Conservation (phyloP, 2,797 vertebrate genomes). For the Amazonetta brasiliensis region DNA sequence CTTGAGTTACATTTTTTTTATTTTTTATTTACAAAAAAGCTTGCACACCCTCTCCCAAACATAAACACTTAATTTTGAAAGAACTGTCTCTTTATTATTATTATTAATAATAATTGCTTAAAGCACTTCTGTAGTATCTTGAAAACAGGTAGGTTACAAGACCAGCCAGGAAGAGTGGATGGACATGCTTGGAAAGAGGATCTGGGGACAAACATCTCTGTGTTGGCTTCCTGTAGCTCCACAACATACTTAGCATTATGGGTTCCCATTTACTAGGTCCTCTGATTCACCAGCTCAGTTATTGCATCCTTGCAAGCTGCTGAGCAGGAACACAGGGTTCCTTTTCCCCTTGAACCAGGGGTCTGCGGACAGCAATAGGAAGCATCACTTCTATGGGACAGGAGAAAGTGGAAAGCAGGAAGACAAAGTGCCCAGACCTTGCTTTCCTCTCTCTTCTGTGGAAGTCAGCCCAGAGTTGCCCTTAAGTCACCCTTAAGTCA, state of each 20-base stretch:
- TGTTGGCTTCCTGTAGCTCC: neutral
- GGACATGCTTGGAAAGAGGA: neutral
- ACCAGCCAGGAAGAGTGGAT: neutral
- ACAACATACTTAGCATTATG: fast-evolving
- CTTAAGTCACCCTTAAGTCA: neutral
- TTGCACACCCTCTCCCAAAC: neutral
- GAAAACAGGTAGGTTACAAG: neutral
- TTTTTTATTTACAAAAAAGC: neutral
- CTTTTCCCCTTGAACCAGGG: neutral
- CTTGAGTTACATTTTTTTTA: neutral
- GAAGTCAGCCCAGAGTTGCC: neutral
- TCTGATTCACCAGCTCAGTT: neutral
- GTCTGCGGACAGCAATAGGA: neutral
- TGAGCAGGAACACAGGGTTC: neutral
- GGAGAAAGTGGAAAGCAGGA: neutral
- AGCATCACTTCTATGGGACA: neutral
- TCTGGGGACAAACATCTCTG: neutral
- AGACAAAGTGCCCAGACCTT: neutral
- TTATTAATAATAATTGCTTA: neutral
- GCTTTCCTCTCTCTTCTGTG: neutral
- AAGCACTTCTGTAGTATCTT: neutral
- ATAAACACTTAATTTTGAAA: neutral
- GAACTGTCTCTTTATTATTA: too few relatives aligned
- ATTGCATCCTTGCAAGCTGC: neutral
- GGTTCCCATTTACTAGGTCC: neutral